Conservation (phyloP, 2,888 invertebrate species). For the Pseudanteris insignis region DNA sequence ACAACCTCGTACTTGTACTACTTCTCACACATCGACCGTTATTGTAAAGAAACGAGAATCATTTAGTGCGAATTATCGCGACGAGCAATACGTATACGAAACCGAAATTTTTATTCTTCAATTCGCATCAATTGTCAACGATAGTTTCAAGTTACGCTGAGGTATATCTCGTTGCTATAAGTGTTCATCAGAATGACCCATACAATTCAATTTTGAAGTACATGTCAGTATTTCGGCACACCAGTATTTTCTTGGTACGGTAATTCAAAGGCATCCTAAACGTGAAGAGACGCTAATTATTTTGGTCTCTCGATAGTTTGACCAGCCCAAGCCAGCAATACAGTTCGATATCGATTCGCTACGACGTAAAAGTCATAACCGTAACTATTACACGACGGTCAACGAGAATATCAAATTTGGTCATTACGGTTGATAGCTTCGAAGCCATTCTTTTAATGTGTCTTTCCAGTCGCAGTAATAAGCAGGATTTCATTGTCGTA, state of each 20-base stretch:
- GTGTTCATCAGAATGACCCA: conserved; percentile 16
- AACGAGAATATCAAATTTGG: conserved; percentile 64
- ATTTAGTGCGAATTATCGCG: not conserved
- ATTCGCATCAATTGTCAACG: too few relatives aligned
- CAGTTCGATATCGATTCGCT: conserved; percentile 26
- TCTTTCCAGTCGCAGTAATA: too few relatives aligned
- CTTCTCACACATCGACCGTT: conserved; percentile 31
- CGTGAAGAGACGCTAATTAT: conserved; percentile 40
- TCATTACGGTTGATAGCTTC: conserved; percentile 1
- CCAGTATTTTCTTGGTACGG: too few relatives aligned
- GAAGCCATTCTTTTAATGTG: too few relatives aligned
- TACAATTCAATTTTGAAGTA: conserved; percentile 26
- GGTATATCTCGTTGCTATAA: too few relatives aligned
- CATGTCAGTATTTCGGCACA: conserved; percentile 4
- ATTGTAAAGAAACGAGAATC: too few relatives aligned
- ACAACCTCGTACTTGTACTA: conserved; percentile 41
- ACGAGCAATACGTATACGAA: conserved; percentile 4
- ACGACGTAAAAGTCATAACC: conserved; percentile 31
- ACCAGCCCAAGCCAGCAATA: conserved; percentile 22
- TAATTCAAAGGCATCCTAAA: conserved; percentile 24
- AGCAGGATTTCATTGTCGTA: not conserved
- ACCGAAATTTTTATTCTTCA: too few relatives aligned
- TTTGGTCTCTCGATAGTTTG: conserved; percentile 28
- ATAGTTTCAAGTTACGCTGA: too few relatives aligned
- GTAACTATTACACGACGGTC: conserved; percentile 29